These are phyloP conservation scores for Latrodectus elegans DNA, from an alignment of 2,888 invertebrate genomes.

Conservation along the genomic window DNA sequence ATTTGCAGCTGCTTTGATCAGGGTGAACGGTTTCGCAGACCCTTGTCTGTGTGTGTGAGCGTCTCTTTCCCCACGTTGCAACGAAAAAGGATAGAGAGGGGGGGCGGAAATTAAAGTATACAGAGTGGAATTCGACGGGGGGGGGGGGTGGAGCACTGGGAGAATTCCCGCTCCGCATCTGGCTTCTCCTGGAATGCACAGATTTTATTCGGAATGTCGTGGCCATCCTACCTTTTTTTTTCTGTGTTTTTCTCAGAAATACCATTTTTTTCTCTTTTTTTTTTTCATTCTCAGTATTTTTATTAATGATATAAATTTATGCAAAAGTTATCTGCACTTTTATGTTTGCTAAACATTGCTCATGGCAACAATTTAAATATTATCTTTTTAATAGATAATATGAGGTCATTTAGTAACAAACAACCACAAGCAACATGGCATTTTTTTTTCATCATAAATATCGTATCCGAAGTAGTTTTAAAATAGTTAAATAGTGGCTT, in stretches of 20 bases:
- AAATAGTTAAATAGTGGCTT: no score
- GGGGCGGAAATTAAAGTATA: constrained; percentile 33
- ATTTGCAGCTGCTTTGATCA: constrained; percentile 60
- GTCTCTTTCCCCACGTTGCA: constrained; percentile 8
- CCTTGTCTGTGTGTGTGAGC: not conserved
- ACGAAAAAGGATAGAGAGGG: constrained; percentile 9
- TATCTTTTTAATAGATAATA: no score
- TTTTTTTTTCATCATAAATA: no score
- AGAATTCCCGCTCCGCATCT: constrained; percentile 32
- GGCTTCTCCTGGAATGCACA: constrained; percentile 33
- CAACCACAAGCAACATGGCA: no score
- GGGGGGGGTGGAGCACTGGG: not conserved
- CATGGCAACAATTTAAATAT: no score
- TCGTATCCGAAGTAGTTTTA: no score
- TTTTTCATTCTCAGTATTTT: not conserved
- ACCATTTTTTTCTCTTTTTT: not conserved
- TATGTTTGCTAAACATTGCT: no score
- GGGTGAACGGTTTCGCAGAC: constrained; percentile 55
- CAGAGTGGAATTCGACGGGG: constrained; percentile 21
- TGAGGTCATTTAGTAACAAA: no score
- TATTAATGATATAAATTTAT: not conserved
- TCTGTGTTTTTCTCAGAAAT: not conserved
- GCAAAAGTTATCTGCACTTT: no score
- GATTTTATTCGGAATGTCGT: not conserved
- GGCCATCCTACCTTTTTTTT: not conserved